Evolutionary conservation across 2,888 invertebrate genomes (phyloP).

Genomic region (Ethmia dodecea): DNA sequence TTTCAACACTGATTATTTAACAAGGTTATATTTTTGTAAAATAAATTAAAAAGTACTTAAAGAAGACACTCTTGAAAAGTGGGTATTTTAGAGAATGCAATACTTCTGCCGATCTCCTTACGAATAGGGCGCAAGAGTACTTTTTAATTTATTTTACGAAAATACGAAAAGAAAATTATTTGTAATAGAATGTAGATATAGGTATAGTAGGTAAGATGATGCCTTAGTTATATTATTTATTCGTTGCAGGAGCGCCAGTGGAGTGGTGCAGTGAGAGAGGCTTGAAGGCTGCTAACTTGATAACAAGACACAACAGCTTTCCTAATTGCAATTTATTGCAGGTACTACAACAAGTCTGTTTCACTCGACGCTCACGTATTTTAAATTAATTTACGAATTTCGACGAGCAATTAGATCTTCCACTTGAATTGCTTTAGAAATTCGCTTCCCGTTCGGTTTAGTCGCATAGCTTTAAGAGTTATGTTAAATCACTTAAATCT

Average conservation of each 20-base stretch:
- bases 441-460: no score
- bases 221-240: slow-evolving; percentile 39
- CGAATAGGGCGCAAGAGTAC: no score
- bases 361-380: slow-evolving; percentile 71
- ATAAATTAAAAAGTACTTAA: no score
- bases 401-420: slow-evolving; percentile 52
- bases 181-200: background rate
- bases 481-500: no score
- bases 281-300: slow-evolving; percentile 71
- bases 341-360: slow-evolving; percentile 71
- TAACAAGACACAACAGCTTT: slow-evolving; percentile 75
- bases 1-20: no score
- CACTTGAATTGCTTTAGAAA: slow-evolving; percentile 6
- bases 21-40: no score
- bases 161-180: no score
- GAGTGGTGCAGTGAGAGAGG: slow-evolving; percentile 49
- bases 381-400: slow-evolving; percentile 71
- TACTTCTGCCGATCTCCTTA: no score
- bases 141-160: no score
- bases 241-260: slow-evolving; percentile 34
- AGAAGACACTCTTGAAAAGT: no score
- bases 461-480: no score
- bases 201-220: background rate
- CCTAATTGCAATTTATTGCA: slow-evolving; percentile 78
- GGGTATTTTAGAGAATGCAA: no score